phyloP scores from a whole-genome alignment of 2,113 vertebrate species.

The Marmota flaviventris region DNA sequence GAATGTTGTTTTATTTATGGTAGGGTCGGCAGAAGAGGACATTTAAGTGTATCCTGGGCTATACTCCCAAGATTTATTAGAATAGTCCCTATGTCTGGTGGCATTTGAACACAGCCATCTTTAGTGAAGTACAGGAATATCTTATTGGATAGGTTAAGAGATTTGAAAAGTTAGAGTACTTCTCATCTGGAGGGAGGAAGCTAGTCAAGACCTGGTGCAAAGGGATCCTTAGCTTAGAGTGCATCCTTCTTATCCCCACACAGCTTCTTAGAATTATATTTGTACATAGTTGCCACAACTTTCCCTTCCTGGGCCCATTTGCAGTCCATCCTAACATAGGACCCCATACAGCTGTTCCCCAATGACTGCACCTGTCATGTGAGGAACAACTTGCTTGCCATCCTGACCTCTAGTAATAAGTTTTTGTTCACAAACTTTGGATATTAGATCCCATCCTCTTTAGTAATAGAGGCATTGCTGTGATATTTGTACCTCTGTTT shows the following conservation, averaged over 20 bases:
- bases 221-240: neutral
- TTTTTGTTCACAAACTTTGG: neutral
- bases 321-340: neutral
- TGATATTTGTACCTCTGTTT: constrained; percentile 39
- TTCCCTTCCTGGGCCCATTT: neutral
- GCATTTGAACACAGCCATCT: neutral
- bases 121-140: neutral
- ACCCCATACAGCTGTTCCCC: neutral
- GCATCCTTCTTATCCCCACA: neutral
- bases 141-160: neutral
- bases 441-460: neutral
- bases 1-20: neutral
- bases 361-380: neutral
- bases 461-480: neutral
- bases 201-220: neutral
- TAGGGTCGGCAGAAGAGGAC: neutral
- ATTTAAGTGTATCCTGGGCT: neutral
- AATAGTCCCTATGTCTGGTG: neutral
- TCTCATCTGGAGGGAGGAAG: neutral
- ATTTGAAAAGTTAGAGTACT: neutral
- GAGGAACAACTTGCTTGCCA: neutral
- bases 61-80: neutral
- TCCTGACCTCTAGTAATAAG: neutral
- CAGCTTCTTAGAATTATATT: neutral
- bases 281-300: neutral